Base-by-base conservation (phyloP, 2,797 vertebrate species). In the Distichodus sexfasciatus region DNA sequence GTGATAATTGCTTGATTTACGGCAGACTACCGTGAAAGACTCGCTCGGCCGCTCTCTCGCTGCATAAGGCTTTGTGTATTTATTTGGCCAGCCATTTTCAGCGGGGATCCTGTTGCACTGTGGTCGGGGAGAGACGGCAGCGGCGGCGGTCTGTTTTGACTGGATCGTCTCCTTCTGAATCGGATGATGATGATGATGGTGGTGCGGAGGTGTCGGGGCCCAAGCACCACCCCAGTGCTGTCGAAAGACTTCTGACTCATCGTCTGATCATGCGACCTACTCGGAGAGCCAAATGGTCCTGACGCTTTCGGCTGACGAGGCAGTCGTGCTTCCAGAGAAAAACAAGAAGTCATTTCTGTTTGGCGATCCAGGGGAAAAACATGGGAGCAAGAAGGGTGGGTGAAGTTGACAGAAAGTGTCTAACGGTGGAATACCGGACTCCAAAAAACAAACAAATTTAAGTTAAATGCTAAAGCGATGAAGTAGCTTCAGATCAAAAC, bases 201-300 rank as follows among this genome's bases (percentile, higher is more conserved):
- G 46, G 50, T 61, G 66, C 67, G 31, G 57, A 70, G 60, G 43
- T 70, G 67, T 46, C n/a, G 61, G 47, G 26, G 66, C 65, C 64
- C 19, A 24, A 50, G 46, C 51, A n/a, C n/a, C n/a, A n/a, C n/a
- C 58, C 50, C 53, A 15, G 26, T 63, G 53, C 31, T 63, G 46
- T 40, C 31, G 21, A 70, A 61, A 40, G 28, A 23, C 40, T 11
- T 33, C 69, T 75, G 75, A 77, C 65, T 73, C 78, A 80, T 66
- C 43, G 78, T 80, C 78, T 80, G 66, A 43, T 72, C 66, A 72
- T 77, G 65, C 50, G 17, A 57, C 29, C n/a, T n/a, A 50, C n/a
- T 35, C 28, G 61, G 51, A 46, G 46, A 12, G 50, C 46, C 35
- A 76, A 60, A 55, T 1, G 9, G 38, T 51, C 50, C 36, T 54